These are phyloP conservation scores for Anoplius nigerrimus DNA, from an alignment of 2,888 invertebrate species.

Conservation along the genomic window DNA sequence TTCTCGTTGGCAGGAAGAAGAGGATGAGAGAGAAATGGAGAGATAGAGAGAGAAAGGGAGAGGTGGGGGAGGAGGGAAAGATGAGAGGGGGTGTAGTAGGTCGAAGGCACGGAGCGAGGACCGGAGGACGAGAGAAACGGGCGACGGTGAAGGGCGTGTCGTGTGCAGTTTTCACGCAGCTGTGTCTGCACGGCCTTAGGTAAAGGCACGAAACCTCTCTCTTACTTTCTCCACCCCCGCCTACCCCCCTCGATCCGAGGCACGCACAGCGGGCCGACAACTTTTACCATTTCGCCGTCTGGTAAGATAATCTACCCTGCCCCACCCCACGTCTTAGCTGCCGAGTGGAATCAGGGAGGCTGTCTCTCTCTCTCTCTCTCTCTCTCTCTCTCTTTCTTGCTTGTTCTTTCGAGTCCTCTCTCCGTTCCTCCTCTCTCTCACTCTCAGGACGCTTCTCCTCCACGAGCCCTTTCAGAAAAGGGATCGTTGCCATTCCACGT, in stretches of 20 bases:
- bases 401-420: too few species aligned
- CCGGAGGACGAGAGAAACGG: conserved; percentile 18
- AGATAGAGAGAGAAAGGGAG: neutral
- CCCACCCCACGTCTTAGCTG: conserved; percentile 34
- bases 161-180: conserved; percentile 52
- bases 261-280: conserved; percentile 50
- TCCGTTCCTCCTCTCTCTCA: neutral
- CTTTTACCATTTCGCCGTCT: conserved; percentile 69
- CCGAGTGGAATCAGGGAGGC: conserved; percentile 31
- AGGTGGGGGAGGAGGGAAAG: neutral
- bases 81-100: neutral
- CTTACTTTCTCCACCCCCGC: conserved; percentile 38
- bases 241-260: conserved; percentile 38
- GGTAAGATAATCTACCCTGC: conserved; percentile 64
- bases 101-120: neutral
- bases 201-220: conserved; percentile 40
- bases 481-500: too few species aligned
- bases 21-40: conserved; percentile 3
- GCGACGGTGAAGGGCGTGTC: conserved; percentile 50
- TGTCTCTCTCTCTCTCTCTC: neutral
- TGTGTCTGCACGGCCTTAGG: conserved; percentile 49
- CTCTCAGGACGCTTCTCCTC: neutral
- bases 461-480: too few species aligned
- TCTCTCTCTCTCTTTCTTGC: neutral
- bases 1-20: conserved; percentile 32